These are phyloP conservation scores for Brenthis ino DNA, from an alignment of 2,888 invertebrate genomes.

Conservation along the genomic window DNA sequence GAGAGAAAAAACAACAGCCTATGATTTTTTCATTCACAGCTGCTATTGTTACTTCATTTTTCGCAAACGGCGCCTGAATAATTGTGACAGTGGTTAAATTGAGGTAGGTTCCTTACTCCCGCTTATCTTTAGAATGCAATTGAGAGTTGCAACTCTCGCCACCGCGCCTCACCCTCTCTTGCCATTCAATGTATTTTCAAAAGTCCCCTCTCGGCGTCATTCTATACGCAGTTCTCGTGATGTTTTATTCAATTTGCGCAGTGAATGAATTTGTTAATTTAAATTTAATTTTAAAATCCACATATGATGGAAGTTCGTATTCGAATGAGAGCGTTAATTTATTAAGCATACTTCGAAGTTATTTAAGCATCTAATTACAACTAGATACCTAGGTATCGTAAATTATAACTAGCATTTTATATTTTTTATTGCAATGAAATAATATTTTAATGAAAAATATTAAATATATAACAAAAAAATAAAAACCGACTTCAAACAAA, in stretches of 20 bases:
- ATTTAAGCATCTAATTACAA: background rate
- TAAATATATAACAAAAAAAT: too few species aligned
- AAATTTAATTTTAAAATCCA: slow-evolving; percentile 29
- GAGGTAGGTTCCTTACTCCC: slow-evolving; percentile 49
- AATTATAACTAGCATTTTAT: too few species aligned
- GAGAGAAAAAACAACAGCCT: slow-evolving; percentile 32
- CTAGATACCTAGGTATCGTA: background rate
- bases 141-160: slow-evolving; percentile 61
- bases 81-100: slow-evolving; percentile 49
- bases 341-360: background rate
- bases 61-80: slow-evolving; percentile 40
- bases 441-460: too few species aligned
- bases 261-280: slow-evolving; percentile 44
- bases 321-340: background rate
- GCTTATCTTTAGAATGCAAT: slow-evolving; percentile 58
- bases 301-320: slow-evolving; percentile 6
- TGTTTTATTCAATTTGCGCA: slow-evolving; percentile 58
- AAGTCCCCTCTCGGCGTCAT: slow-evolving; percentile 52
- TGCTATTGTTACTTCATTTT: slow-evolving; percentile 31
- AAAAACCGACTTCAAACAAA: too few species aligned
- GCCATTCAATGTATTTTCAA: slow-evolving; percentile 59
- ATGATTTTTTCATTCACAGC: slow-evolving; percentile 33
- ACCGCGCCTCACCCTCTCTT: slow-evolving; percentile 52
- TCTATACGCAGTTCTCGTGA: slow-evolving; percentile 51
- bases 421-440: background rate